Evolutionary conservation across 2,797 vertebrate species (phyloP).

Genomic region (Chloroceryle inda): DNA sequence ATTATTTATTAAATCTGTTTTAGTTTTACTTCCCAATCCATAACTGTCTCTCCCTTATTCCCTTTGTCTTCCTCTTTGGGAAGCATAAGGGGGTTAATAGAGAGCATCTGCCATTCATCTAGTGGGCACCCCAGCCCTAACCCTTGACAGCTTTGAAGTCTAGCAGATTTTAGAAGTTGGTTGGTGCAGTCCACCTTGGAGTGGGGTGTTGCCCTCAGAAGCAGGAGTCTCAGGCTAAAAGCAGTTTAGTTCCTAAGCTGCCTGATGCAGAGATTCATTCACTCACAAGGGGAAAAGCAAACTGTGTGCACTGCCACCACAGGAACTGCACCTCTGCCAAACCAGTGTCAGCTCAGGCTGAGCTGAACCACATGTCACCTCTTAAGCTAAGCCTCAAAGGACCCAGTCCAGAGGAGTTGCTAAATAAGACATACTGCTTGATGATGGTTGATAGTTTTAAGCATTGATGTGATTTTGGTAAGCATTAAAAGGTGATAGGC

Average conservation of each 20-base stretch:
- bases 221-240: background rate
- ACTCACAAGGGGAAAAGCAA: background rate
- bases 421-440: background rate
- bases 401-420: background rate
- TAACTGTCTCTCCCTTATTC: background rate
- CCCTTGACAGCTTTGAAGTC: background rate
- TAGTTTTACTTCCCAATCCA: background rate
- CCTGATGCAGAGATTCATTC: background rate
- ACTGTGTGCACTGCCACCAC: background rate
- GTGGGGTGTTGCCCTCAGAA: background rate
- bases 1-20: background rate
- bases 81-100: background rate
- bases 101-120: background rate
- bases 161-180: background rate
- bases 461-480: background rate
- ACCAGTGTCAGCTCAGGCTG: background rate
- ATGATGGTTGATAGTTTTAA: background rate
- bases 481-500: background rate
- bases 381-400: background rate
- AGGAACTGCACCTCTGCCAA: background rate
- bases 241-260: background rate
- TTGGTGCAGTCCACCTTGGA: background rate
- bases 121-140: background rate
- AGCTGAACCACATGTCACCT: background rate
- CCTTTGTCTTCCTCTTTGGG: background rate